phyloP scores from a whole-genome alignment of 2,888 invertebrate genomes.

The Volucella inanis region DNA sequence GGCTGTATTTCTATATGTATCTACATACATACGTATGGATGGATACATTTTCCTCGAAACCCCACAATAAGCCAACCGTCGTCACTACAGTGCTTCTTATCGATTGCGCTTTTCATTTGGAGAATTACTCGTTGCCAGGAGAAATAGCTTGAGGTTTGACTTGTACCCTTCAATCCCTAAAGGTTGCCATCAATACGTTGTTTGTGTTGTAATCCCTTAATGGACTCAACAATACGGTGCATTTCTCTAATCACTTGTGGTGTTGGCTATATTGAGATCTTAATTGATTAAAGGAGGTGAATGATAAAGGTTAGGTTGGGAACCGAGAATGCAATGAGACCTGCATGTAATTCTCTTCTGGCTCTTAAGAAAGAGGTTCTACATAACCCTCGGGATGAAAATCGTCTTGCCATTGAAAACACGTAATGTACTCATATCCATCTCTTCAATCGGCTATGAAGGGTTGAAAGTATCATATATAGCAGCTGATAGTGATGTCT shows the following conservation, averaged over 20 bases:
- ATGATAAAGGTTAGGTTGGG: too few relatives aligned
- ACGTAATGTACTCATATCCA: too few relatives aligned
- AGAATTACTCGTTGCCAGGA: neutral
- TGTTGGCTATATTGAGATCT: too few relatives aligned
- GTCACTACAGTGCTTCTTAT: neutral
- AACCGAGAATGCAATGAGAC: too few relatives aligned
- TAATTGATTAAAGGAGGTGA: too few relatives aligned
- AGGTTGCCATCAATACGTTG: slow-evolving; percentile 1
- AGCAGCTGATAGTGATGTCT: too few relatives aligned
- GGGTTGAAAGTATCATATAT: too few relatives aligned
- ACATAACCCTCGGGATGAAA: too few relatives aligned
- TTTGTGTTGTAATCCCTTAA: slow-evolving; percentile 29
- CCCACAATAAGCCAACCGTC: neutral
- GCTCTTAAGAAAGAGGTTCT: too few relatives aligned
- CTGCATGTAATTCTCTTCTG: too few relatives aligned
- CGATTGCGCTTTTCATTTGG: slow-evolving; percentile 41
- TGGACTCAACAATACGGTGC: slow-evolving; percentile 19
- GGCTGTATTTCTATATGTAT: slow-evolving; percentile 12
- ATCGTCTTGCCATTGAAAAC: too few relatives aligned
- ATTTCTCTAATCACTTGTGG: slow-evolving; percentile 26
- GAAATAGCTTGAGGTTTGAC: neutral
- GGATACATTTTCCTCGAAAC: neutral
- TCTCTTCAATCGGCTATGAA: too few relatives aligned
- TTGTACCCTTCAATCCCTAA: neutral
- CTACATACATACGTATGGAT: neutral